Evolutionary conservation across 1,140 invertebrate species (phyloP).

Genomic region (Sycobia sp.): DNA sequence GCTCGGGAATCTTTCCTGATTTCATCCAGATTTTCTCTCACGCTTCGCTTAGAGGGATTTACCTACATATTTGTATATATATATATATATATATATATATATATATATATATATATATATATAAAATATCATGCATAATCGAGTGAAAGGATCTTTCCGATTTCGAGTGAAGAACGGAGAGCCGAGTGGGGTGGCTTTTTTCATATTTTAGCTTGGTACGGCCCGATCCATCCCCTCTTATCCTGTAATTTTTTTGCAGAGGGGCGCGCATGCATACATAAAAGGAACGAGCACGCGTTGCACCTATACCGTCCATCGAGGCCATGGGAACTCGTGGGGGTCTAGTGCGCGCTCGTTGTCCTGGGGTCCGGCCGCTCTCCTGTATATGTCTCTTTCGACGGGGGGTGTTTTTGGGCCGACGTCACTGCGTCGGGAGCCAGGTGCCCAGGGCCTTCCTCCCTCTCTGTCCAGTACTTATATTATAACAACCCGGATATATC

Average conservation of each 20-base stretch:
- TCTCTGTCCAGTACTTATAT: no score
- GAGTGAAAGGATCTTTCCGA: slow-evolving; percentile 13
- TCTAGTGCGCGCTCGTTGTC: slow-evolving; percentile 36
- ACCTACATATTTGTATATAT: no score
- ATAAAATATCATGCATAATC: slow-evolving; percentile 19
- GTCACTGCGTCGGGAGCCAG: no score
- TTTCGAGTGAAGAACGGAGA: background rate
- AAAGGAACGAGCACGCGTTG: slow-evolving; percentile 22
- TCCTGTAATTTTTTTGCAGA: slow-evolving; percentile 16
- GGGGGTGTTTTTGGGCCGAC: no score
- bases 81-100: no score
- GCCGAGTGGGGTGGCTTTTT: slow-evolving; percentile 10
- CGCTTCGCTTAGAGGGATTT: background rate
- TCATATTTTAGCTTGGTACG: slow-evolving; percentile 20
- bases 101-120: no score
- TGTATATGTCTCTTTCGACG: no score
- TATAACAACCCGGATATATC: no score
- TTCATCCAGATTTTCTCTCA: slow-evolving; percentile 12
- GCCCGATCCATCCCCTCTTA: background rate
- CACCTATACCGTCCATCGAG: slow-evolving; percentile 50
- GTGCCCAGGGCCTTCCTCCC: no score
- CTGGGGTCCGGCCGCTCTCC: slow-evolving; percentile 1
- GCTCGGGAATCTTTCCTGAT: slow-evolving; percentile 1
- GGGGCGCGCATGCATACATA: slow-evolving; percentile 21
- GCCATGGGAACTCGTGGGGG: slow-evolving; percentile 62